These are phyloP conservation scores for Hippoglossus stenolepis DNA, from an alignment of 2,113 vertebrate genomes.

Conservation along the genomic window DNA sequence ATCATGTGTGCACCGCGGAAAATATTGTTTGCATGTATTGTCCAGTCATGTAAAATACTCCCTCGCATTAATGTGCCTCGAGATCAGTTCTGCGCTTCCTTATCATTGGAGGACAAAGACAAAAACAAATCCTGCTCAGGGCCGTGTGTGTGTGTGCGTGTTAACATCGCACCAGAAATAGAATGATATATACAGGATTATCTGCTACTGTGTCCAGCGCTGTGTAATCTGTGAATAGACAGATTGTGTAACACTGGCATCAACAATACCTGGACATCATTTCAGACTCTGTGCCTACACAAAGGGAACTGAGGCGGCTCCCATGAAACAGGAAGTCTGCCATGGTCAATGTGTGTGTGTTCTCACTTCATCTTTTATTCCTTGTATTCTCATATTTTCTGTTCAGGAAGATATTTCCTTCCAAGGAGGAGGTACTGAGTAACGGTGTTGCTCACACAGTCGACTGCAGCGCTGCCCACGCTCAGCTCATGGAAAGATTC, in stretches of 20 bases:
- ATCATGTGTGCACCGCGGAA: slow-evolving; percentile 22
- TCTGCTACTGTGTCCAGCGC: slow-evolving; percentile 24
- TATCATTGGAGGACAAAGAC: not conserved
- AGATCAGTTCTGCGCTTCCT: not conserved
- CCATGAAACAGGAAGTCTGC: slow-evolving; percentile 40
- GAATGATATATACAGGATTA: slow-evolving; percentile 44
- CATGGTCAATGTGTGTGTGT: not conserved
- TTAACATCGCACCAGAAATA: slow-evolving; percentile 32
- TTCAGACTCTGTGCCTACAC: slow-evolving; percentile 15
- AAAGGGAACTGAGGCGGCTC: slow-evolving; percentile 58
- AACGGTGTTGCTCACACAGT: not conserved
- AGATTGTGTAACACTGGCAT: slow-evolving; percentile 37
- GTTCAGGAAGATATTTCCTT: not conserved
- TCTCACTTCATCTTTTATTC: not conserved
- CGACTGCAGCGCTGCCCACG: not conserved
- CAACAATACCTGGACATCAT: slow-evolving; percentile 54
- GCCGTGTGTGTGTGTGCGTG: slow-evolving; percentile 10
- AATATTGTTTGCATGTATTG: not conserved
- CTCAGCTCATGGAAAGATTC: slow-evolving; percentile 6
- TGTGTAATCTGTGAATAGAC: slow-evolving; percentile 33
- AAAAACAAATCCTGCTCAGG: slow-evolving; percentile 20
- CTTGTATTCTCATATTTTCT: not conserved
- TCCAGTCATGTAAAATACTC: not conserved
- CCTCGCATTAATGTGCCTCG: not conserved
- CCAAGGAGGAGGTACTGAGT: not conserved